Base-by-base conservation (phyloP, 1,140 invertebrate species). In the Odontomachus brunneus region DNA sequence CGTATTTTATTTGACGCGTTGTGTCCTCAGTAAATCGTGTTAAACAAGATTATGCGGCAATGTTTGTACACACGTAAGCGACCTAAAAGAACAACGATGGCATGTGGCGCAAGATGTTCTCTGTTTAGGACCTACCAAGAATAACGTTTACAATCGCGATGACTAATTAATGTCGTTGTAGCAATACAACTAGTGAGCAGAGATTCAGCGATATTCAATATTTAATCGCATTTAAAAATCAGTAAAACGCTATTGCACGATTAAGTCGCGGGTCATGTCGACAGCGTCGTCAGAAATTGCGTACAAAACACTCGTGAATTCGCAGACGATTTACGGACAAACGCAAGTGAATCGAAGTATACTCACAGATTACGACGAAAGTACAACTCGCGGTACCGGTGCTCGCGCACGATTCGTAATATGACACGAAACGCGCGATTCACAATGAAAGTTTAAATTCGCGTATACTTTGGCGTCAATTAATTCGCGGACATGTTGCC, bases 361-460 rank as follows among this genome's bases (percentile, higher is more conserved):
- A 78, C 74, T 69, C 44, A 78, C 75, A 9, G 22, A 69, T 26
- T 17, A 4, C 1, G 3, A n/a, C n/a, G 24, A 26, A 59, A 48
- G 24, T 44, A 24, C 29, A 24, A 78, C 12, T 22, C 15, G 4
- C 14, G 3, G 19, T 17, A 17, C 15, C 1, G 5, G 3, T 3
- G 48, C 0, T 19, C 4, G 24, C 33, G 38, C 15, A 19, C 5
- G 22, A 69, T 12, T 78, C 14, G 33, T 19, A 29, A 48, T 55
- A 55, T 71, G 65, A 80, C 65, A 57, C 49, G 17, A 69, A n/a
- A 69, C 5, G 17, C 48, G 48, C 14, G 17, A 19, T 26, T 12
- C 12, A 9, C 3, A 24, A 2, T 51, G 4, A 15, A 19, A 9
- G 44, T 66, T 71, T 15, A n/a, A 69, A 69, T 15, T 80, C 15